phyloP scores from a whole-genome alignment of 2,797 vertebrate species.

The Myiotriccus ornatus region DNA sequence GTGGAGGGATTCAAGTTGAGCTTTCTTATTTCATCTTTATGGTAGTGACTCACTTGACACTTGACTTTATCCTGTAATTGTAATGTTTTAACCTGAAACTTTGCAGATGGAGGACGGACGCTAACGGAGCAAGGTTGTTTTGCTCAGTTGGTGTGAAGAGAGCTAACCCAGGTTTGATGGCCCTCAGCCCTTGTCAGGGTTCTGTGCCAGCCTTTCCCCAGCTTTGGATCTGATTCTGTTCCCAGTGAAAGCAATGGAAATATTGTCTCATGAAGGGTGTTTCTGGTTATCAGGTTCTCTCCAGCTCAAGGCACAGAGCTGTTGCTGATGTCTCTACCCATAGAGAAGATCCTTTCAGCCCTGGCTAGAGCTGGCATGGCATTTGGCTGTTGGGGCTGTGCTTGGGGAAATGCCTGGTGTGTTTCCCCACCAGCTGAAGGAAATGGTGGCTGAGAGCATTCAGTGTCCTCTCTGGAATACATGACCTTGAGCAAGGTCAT shows the following conservation, averaged over 20 bases:
- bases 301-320: background rate
- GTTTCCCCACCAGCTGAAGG: background rate
- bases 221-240: background rate
- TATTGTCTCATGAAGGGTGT: background rate
- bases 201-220: background rate
- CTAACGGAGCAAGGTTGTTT: background rate
- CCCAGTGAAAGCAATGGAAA: background rate
- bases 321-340: background rate
- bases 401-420: background rate
- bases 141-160: background rate
- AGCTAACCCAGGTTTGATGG: background rate
- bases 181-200: background rate
- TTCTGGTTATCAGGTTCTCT: background rate
- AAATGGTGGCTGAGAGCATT: background rate
- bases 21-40: slow-evolving; percentile 20
- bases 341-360: background rate
- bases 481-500: background rate
- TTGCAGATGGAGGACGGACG: background rate
- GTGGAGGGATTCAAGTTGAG: background rate
- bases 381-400: background rate
- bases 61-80: background rate
- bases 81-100: background rate
- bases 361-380: background rate
- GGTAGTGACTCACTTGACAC: slow-evolving; percentile 27
- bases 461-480: background rate